Evolutionary conservation across 1,140 invertebrate species (phyloP).

Genomic region (Triops cancriformis): DNA sequence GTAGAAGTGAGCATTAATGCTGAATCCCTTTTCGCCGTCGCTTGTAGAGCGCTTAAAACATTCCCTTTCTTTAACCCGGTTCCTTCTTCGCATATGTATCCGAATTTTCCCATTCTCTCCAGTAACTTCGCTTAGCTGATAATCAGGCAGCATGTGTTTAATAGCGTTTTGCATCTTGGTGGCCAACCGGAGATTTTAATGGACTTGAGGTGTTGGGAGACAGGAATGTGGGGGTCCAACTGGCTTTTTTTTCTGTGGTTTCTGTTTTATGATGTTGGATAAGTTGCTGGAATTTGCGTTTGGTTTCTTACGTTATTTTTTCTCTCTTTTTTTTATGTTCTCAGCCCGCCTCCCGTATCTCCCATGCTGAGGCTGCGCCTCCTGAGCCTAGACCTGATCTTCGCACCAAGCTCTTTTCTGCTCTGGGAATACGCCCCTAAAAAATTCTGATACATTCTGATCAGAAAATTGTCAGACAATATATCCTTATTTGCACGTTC

Average conservation of each 20-base stretch:
- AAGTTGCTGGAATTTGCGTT: constrained; percentile 17
- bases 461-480: not conserved
- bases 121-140: no score
- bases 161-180: not conserved
- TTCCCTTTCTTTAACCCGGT: no score
- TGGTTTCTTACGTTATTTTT: constrained; percentile 26
- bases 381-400: constrained; percentile 42
- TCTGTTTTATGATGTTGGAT: constrained; percentile 20
- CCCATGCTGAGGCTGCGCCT: constrained; percentile 28
- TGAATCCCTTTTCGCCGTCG: no score
- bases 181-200: not conserved
- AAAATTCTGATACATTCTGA: not conserved
- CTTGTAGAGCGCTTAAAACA: no score
- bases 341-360: constrained; percentile 22
- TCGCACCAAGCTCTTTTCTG: constrained; percentile 54
- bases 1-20: no score
- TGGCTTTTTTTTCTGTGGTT: constrained; percentile 23
- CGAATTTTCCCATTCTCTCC: no score
- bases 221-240: not conserved
- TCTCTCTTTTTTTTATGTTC: constrained; percentile 18
- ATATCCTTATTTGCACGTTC: not conserved
- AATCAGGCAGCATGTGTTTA: not conserved
- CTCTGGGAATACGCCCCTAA: constrained; percentile 45
- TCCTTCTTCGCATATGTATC: no score
- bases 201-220: not conserved